Evolutionary conservation across 2,113 vertebrate species (phyloP).

Genomic region (Phocoena phocoena): DNA sequence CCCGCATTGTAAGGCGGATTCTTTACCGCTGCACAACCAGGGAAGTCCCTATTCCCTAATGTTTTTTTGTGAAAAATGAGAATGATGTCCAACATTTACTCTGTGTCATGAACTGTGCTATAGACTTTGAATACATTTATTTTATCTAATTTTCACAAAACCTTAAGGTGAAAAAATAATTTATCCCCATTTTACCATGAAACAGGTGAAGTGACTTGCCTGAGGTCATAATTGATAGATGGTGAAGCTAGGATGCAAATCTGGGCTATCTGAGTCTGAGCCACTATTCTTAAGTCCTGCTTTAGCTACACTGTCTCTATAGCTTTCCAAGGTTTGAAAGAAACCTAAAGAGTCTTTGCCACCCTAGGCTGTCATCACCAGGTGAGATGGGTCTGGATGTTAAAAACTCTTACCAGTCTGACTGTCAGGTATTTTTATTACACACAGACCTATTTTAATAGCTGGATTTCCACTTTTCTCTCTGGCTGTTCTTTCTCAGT

Average conservation of each 20-base stretch:
- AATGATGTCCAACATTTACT: background rate
- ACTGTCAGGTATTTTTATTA: background rate
- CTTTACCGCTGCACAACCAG: too few species aligned
- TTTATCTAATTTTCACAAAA: conserved; percentile 8
- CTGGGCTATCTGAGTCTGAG: background rate
- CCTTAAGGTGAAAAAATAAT: background rate
- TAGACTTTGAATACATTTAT: background rate
- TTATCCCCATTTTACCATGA: background rate
- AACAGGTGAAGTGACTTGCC: background rate
- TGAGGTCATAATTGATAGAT: background rate
- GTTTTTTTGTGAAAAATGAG: background rate
- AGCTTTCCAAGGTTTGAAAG: background rate
- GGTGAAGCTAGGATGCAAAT: background rate
- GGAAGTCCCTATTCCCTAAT: too few species aligned
- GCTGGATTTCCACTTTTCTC: background rate
- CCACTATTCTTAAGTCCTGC: background rate
- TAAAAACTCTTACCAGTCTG: background rate
- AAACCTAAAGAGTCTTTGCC: background rate
- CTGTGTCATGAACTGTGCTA: background rate
- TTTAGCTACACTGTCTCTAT: background rate
- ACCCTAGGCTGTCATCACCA: background rate
- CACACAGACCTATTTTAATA: background rate
- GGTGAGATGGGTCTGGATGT: background rate
- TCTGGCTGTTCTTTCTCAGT: background rate
- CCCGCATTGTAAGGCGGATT: too few species aligned